phyloP scores from a whole-genome alignment of 2,113 vertebrate species.

The Alligator mississippiensis region DNA sequence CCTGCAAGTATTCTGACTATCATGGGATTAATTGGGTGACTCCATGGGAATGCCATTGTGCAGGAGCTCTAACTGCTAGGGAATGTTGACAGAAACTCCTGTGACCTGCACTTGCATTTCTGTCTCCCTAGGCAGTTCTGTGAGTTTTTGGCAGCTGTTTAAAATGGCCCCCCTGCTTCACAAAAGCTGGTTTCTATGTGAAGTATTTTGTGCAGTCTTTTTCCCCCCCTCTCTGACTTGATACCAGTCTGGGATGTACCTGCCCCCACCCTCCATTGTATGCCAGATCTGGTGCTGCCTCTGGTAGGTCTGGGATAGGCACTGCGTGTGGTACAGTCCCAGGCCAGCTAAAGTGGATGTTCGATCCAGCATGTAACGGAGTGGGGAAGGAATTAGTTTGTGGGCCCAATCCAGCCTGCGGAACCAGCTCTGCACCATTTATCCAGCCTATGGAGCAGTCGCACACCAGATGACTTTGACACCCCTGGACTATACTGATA shows the following conservation, averaged over 20 bases:
- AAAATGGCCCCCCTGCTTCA: not conserved
- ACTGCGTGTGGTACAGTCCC: too few species aligned
- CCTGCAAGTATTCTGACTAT: not conserved
- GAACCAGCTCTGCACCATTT: too few species aligned
- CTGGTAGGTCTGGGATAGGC: too few species aligned
- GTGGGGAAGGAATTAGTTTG: too few species aligned
- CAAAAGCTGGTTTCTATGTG: not conserved
- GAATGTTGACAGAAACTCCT: not conserved
- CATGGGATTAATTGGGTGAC: not conserved
- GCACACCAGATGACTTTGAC: too few species aligned
- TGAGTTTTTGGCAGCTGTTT: not conserved
- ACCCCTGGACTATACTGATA: too few species aligned
- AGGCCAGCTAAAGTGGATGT: too few species aligned
- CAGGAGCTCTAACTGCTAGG: not conserved
- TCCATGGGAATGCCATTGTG: not conserved
- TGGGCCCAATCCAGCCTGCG: too few species aligned
- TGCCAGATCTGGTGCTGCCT: too few species aligned
- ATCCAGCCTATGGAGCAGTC: too few species aligned
- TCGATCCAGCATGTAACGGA: too few species aligned
- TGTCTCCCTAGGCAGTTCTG: not conserved
- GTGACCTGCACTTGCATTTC: not conserved
- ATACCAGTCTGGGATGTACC: not conserved
- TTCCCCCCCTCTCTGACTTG: not conserved
- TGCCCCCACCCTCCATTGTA: too few species aligned
- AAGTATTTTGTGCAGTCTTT: not conserved